Conservation (phyloP, 1,140 invertebrate species). For the Teleogryllus occipitalis region DNA sequence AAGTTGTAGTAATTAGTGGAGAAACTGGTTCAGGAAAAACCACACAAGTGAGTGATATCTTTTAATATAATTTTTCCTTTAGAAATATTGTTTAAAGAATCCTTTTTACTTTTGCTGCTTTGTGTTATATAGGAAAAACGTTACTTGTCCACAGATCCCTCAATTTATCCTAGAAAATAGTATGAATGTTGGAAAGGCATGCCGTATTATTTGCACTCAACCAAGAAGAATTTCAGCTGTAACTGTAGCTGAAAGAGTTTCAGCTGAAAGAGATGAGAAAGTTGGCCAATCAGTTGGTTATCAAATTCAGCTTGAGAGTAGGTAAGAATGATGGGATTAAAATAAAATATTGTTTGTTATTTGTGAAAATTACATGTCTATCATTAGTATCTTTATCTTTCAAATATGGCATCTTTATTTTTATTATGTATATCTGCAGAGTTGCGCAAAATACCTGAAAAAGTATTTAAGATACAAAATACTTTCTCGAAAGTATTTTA, state of each 20-base stretch:
- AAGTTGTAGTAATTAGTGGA: conserved; percentile 38
- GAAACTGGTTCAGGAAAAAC: conserved; percentile 39
- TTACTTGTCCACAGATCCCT: conserved; percentile 48
- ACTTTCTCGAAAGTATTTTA: too few species aligned
- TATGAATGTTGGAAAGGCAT: conserved; percentile 50
- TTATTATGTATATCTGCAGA: too few species aligned
- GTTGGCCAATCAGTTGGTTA: conserved; percentile 86
- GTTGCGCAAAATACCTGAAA: too few species aligned
- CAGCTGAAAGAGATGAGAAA: conserved; percentile 73
- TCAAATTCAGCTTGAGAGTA: conserved; percentile 81
- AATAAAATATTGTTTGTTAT: not conserved
- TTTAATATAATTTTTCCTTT: not conserved
- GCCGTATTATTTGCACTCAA: conserved; percentile 87
- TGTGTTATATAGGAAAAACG: too few species aligned
- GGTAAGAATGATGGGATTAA: conserved; percentile 24
- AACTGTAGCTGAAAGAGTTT: conserved; percentile 69
- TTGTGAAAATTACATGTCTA: not conserved
- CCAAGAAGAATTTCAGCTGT: conserved; percentile 86
- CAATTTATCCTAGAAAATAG: conserved; percentile 83
- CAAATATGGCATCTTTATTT: too few species aligned
- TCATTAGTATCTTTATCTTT: too few species aligned
- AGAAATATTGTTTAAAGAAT: not conserved
- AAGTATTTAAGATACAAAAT: too few species aligned
- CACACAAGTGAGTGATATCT: conserved; percentile 10
- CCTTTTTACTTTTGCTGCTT: not conserved